These are phyloP conservation scores for Diadema setosum DNA, from an alignment of 35 echinoderm and acorn worm species.

Conservation along the genomic window DNA sequence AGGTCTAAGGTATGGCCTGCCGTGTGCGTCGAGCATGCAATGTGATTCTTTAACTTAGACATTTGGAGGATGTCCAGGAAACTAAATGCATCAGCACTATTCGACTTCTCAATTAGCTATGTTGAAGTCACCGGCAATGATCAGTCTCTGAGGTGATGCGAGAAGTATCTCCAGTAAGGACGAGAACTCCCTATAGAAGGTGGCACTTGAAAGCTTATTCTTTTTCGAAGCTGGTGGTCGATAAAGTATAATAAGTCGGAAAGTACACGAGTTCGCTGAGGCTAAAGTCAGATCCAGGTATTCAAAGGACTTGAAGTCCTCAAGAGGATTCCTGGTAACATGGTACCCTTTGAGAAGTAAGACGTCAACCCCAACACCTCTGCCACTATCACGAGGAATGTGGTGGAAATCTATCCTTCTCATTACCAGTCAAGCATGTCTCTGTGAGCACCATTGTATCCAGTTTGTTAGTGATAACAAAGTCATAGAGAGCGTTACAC, in stretches of 20 bases:
- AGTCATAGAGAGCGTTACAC: neutral
- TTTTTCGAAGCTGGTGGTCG: neutral
- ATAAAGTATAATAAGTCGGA: neutral
- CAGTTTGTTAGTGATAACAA: neutral
- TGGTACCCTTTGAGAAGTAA: no score
- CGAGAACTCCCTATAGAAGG: no score
- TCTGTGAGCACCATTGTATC: neutral
- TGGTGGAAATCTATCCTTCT: neutral
- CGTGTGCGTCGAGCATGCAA: neutral
- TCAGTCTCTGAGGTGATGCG: neutral
- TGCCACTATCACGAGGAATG: neutral
- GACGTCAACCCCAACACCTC: neutral
- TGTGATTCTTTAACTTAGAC: neutral
- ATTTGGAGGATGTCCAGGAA: neutral
- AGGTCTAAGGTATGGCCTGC: neutral
- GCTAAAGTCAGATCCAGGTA: neutral
- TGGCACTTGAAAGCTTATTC: neutral
- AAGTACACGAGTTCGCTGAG: neutral
- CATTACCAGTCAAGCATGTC: neutral
- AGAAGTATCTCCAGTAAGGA: neutral
- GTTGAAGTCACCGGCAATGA: conserved; percentile 1
- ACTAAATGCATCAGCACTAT: neutral
- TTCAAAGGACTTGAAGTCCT: neutral
- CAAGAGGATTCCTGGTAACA: neutral
- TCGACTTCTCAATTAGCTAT: neutral